Evolutionary conservation across 2,113 vertebrate genomes (phyloP), one percentile per base, ranked within the genome.

Genomic region (Bostrychus sinensis): DNA sequence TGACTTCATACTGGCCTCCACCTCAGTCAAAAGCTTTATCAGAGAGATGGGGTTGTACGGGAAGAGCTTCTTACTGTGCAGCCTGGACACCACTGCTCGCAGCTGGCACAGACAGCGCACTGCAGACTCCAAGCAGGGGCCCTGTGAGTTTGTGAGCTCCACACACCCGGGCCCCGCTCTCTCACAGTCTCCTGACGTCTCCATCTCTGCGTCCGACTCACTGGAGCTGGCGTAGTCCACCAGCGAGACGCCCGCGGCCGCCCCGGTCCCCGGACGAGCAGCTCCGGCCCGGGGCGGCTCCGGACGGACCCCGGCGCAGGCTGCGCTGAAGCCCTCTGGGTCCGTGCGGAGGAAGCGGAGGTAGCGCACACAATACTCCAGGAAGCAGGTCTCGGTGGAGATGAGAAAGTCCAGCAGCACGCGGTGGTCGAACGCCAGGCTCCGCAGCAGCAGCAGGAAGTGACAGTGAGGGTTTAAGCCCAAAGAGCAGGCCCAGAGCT

Each of bases 401-500:
- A 99, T 98, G 66, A 98, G 87, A 75, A 99, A 98, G 82, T 99
- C 97, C 0, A 99, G 89, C 7, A 99, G 94, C 50, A 96, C 89
- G 26, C 92, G 92, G 62, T 93, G 89, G 86, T 98, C 96, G 45
- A 96, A 98, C 0, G 89, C 89, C 3, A 98, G 45, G 66, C 88
- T 95, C 72, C 83, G 91, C 12, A 99, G 84, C 66, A 98, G 86
- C 10, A 92, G 89, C 4, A 97, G 69, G 54, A 98, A 98, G 59
- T 95, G 86, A 56, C 97, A 98, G 67, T 99, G 96, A 53, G 96
- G 95, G 86, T 97, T 95, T 48, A 68, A 94, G 45, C 96, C 95
- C 14, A 37, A 80, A 0, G 28, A 9, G 34, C 91, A 92, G 25
- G 86, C 71, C 63, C 36, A 57, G 0, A 19, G 17, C 37, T 2